A percentile compares a stretch with the other conserved stretches of the same genome.
Evolutionary conservation across 2,113 vertebrate species (phyloP).

Genomic region (Hassar affinis): DNA sequence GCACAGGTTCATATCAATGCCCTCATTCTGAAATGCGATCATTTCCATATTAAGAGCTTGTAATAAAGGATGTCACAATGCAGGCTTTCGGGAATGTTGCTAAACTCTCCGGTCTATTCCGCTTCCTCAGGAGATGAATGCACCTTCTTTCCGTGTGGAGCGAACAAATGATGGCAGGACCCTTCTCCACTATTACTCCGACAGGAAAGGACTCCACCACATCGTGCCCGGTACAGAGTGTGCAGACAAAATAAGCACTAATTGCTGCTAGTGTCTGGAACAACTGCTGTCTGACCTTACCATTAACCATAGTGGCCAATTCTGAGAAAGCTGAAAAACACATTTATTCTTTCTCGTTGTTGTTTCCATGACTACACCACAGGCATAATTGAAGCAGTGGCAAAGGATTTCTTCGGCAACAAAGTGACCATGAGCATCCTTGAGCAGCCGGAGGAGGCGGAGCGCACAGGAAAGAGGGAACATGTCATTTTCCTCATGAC

Average conservation of each 20-base stretch:
- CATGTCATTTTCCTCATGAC: slow-evolving; percentile 74
- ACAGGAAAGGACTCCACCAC: slow-evolving; percentile 71
- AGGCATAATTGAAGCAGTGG: slow-evolving; percentile 76
- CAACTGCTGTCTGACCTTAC: neutral
- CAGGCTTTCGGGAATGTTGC: neutral
- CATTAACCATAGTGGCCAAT: neutral
- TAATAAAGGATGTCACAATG: neutral
- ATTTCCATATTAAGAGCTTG: neutral
- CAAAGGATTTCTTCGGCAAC: slow-evolving; percentile 74
- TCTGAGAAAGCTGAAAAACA: neutral
- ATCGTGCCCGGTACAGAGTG: slow-evolving; percentile 69
- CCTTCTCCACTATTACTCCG: slow-evolving; percentile 78
- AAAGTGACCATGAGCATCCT: slow-evolving; percentile 72
- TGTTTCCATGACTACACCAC: slow-evolving; percentile 38
- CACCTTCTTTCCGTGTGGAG: slow-evolving; percentile 75
- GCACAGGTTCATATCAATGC: neutral
- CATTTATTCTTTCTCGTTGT: neutral
- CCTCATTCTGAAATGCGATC: neutral
- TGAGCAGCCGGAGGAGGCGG: slow-evolving; percentile 68
- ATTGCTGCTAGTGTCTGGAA: neutral
- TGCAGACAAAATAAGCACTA: neutral
- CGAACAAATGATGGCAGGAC: slow-evolving; percentile 62
- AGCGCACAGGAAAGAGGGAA: slow-evolving; percentile 75
- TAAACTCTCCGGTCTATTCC: neutral
- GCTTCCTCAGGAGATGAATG: slow-evolving; percentile 74